Base-by-base conservation (phyloP, 1,140 invertebrate species). In the Ruditapes philippinarum region DNA sequence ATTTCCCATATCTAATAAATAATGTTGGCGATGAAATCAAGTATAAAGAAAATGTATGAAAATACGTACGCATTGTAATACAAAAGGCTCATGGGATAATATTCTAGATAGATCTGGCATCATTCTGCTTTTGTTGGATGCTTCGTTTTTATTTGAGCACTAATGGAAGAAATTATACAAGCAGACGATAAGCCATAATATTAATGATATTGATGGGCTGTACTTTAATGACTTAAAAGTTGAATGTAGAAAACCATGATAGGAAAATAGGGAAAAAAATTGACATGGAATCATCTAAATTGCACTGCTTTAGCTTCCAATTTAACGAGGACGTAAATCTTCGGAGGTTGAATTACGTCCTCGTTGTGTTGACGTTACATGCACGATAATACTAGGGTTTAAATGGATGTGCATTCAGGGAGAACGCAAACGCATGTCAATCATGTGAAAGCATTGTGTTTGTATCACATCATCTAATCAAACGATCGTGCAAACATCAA, bases 1-100 rank as follows among this genome's bases (percentile, higher is more conserved):
- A 70, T 70, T 70, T 70, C 65, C 65, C 33, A 70, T 17, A 70
- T 70, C 65, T 70, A 70, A 70, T 62, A 70, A 38, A 70, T 70
- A 70, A 70, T 70, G 36, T 38, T 25, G 33, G 22, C 33, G 14
- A 70, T 70, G 65, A 70, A 70, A 70, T 38, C 33, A 70, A 70
- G 65, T 70, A 25, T 70, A 22, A 40, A 70, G 33, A 70, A 36
- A 19, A 33, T 70, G 28, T 70, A 40, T 11, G 65, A 33, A 70
- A 70, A 70, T 70, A 38, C 14, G 33, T 17, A 38, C 22, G 36
- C 4, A 5, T 4, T 28, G 19, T 3, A 70, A 70, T 70, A 70
- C 19, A 36, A 14, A n/a, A 62, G 25, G 57, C 57, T 62, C 57
- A 4, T 62, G 57, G 25, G 57, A 28, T 28, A 28, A 28, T 9